phyloP scores from a whole-genome alignment of 2,888 invertebrate genomes.

The Carcina quercana region DNA sequence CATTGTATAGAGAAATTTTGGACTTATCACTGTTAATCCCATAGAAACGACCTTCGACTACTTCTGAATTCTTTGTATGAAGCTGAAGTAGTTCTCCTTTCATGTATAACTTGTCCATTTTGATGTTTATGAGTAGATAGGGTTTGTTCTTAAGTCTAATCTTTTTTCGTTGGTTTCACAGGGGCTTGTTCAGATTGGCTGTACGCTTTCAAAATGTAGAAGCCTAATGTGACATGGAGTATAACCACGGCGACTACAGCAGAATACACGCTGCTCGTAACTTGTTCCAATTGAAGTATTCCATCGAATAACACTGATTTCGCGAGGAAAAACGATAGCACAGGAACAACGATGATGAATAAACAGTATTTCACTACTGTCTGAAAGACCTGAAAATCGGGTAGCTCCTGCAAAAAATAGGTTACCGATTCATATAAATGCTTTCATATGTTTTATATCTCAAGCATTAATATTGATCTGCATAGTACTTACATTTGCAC shows the following conservation, averaged over 20 bases:
- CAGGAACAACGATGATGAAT: constrained; percentile 84
- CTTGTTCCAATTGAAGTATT: constrained; percentile 62
- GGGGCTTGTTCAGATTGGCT: constrained; percentile 59
- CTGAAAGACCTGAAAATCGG: constrained; percentile 82
- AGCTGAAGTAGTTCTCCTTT: constrained; percentile 67
- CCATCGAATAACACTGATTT: constrained; percentile 83
- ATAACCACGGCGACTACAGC: constrained; percentile 84
- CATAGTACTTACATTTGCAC: constrained; percentile 59
- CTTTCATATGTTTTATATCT: background rate
- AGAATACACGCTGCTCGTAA: constrained; percentile 85
- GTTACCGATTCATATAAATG: constrained; percentile 13
- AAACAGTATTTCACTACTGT: constrained; percentile 85
- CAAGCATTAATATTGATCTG: background rate
- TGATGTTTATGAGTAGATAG: constrained; percentile 18
- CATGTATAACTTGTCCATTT: constrained; percentile 61
- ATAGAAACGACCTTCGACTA: constrained; percentile 61
- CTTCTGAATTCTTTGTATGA: constrained; percentile 56
- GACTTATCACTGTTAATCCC: constrained; percentile 59
- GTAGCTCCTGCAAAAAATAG: constrained; percentile 70
- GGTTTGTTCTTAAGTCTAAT: constrained; percentile 31
- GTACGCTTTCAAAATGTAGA: constrained; percentile 87
- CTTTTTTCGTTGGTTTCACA: constrained; percentile 57
- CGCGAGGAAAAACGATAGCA: constrained; percentile 81
- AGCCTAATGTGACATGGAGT: constrained; percentile 83
- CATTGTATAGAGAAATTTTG: constrained; percentile 58